These are phyloP conservation scores for Albula glossodonta DNA, from an alignment of 2,113 vertebrate species.

Conservation along the genomic window DNA sequence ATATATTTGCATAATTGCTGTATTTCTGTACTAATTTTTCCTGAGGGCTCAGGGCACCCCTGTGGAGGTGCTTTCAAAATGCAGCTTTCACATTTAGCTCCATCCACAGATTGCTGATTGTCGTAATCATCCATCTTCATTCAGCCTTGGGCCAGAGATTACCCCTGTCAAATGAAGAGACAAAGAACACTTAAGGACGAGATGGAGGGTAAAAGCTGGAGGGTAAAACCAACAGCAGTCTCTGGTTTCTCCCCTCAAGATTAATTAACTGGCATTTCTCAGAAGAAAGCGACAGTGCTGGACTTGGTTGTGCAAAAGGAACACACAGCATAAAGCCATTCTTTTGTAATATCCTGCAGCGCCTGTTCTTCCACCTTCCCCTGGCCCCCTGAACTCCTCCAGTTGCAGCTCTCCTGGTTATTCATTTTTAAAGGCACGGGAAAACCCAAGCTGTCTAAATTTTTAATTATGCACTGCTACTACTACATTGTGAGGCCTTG, in stretches of 20 bases:
- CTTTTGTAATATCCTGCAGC: background rate
- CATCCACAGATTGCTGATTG: background rate
- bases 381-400: background rate
- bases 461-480: background rate
- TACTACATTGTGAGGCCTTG: no score
- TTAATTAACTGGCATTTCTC: background rate
- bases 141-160: background rate
- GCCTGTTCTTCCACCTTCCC: background rate
- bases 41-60: no score
- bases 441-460: background rate
- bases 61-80: no score
- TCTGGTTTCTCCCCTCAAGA: background rate
- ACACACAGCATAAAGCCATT: background rate
- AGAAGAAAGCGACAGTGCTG: background rate
- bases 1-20: no score
- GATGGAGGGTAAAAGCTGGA: background rate
- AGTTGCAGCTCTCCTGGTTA: background rate
- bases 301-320: background rate
- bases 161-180: background rate
- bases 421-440: background rate
- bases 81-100: background rate
- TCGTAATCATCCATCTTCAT: no score
- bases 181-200: background rate
- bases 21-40: no score
- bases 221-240: background rate